These are phyloP conservation scores for Hippocampus guttulatus DNA, from an alignment of 2,113 vertebrate species.

Conservation along the genomic window DNA sequence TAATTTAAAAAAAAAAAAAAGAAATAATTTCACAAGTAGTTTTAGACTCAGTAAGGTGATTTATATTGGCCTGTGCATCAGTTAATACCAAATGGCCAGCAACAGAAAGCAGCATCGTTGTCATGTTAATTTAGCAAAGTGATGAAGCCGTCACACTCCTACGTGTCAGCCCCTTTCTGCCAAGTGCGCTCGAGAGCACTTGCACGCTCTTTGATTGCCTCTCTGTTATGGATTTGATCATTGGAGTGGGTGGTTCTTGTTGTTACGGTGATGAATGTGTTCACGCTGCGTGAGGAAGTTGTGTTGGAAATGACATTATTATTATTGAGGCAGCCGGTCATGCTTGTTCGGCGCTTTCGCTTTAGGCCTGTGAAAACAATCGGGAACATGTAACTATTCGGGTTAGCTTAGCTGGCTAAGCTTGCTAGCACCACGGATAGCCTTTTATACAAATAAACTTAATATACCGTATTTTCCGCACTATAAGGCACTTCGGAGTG, in stretches of 20 bases:
- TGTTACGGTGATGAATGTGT: not conserved
- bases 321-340: not conserved
- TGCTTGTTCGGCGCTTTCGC: not conserved
- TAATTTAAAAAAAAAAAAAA: too few relatives aligned
- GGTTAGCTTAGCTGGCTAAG: not conserved
- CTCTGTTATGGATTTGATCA: not conserved
- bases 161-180: not conserved
- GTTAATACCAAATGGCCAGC: not conserved
- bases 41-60: not conserved
- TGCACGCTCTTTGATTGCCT: not conserved
- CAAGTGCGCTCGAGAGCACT: not conserved
- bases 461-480: too few relatives aligned
- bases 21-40: too few relatives aligned
- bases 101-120: not conserved
- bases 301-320: not conserved
- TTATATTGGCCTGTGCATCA: not conserved
- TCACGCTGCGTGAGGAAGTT: not conserved
- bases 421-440: not conserved
- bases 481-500: too few relatives aligned
- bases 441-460: not conserved
- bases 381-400: not conserved
- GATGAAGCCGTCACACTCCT: slow-evolving; percentile 5
- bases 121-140: not conserved
- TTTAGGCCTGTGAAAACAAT: not conserved
- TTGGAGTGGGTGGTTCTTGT: not conserved